Percentiles rank a stretch among this genome's conserved stretches.
Conservation (phyloP, 2,888 invertebrate species). For the Hypomecis punctinalis region DNA sequence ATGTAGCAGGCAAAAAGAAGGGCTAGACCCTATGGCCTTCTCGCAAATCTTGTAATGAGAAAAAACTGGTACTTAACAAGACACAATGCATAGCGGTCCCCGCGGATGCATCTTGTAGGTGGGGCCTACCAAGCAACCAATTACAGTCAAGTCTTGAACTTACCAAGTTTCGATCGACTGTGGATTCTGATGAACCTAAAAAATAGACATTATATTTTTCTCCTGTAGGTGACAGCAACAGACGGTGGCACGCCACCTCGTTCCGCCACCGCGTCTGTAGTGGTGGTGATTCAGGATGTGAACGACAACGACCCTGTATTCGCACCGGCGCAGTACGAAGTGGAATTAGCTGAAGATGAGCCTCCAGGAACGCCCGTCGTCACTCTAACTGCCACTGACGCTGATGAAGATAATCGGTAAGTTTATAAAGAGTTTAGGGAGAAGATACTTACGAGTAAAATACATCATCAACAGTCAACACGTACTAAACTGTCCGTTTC, state of each 20-base stretch:
- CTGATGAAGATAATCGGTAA: conserved; percentile 92
- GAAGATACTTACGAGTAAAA: too few relatives aligned
- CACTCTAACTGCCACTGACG: conserved; percentile 94
- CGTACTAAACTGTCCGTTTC: not conserved
- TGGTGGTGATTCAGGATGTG: conserved; percentile 95
- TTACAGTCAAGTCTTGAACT: too few relatives aligned
- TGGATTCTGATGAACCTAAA: not conserved
- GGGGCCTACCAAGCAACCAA: too few relatives aligned
- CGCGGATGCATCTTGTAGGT: too few relatives aligned
- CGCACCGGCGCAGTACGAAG: conserved; percentile 96
- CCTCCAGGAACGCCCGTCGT: conserved; percentile 95
- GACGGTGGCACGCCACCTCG: conserved; percentile 95
- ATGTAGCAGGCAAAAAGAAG: too few relatives aligned
- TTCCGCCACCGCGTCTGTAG: conserved; percentile 94
- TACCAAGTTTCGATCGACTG: too few relatives aligned
- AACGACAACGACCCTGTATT: conserved; percentile 99
- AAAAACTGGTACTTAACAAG: too few relatives aligned
- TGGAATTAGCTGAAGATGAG: conserved; percentile 94
- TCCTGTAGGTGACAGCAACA: conserved; percentile 88
- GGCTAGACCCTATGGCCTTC: too few relatives aligned
- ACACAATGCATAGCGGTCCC: too few relatives aligned
- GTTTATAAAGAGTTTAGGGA: not conserved
- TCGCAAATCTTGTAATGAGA: too few relatives aligned
- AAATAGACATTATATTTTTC: not conserved
- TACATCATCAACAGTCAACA: too few relatives aligned